phyloP scores from a whole-genome alignment of 2,888 invertebrate genomes.

The Rhagium mordax region DNA sequence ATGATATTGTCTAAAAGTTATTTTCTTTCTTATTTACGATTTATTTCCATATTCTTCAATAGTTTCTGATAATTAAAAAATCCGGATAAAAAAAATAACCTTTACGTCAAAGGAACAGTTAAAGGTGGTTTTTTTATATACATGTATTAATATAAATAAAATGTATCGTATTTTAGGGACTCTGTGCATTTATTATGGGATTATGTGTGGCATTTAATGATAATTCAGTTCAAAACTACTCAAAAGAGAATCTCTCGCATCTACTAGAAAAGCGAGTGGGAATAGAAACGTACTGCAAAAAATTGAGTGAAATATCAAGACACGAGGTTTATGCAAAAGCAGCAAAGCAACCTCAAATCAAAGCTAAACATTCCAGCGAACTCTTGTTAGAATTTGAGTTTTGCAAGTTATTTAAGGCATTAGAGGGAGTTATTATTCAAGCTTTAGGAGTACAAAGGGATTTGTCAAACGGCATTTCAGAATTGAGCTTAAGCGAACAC shows the following conservation, averaged over 20 bases:
- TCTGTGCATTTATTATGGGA: conserved; percentile 89
- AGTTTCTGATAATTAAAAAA: no score
- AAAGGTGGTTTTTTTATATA: no score
- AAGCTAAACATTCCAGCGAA: conserved; percentile 82
- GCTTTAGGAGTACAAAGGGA: conserved; percentile 68
- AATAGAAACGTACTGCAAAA: conserved; percentile 88
- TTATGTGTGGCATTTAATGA: conserved; percentile 93
- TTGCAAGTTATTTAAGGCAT: conserved; percentile 89
- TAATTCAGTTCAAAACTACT: conserved; percentile 82
- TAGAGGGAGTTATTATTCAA: conserved; percentile 73
- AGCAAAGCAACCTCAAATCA: conserved; percentile 93
- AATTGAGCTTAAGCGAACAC: conserved; percentile 70
- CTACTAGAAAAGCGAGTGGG: conserved; percentile 93
- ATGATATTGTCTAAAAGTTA: no score
- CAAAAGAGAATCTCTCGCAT: conserved; percentile 85
- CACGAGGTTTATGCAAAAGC: conserved; percentile 94
- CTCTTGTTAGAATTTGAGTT: conserved; percentile 96
- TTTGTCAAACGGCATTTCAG: conserved; percentile 71
- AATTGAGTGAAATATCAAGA: conserved; percentile 87
- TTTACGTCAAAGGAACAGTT: no score
- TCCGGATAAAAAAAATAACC: no score
- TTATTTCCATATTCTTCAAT: no score
- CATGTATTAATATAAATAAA: no score
- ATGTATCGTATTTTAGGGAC: conserved; percentile 69
- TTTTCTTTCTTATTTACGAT: no score